These are phyloP conservation scores for Sebastes oblongus DNA, from an alignment of 2,797 vertebrate species.

Conservation along the genomic window DNA sequence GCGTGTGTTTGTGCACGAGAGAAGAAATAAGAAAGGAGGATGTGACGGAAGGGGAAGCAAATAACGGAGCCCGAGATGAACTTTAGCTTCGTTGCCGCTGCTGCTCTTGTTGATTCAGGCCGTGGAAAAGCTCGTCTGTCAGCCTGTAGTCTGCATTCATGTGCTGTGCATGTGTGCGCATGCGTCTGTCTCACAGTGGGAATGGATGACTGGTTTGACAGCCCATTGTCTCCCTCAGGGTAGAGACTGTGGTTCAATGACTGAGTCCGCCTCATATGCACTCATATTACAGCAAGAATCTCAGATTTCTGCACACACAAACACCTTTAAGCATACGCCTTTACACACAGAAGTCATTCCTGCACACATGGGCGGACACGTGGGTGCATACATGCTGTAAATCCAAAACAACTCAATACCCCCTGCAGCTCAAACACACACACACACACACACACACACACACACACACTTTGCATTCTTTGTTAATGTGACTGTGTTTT, in stretches of 20 bases:
- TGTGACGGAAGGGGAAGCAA: neutral
- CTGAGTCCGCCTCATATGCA: conserved; percentile 28
- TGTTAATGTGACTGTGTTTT: conserved; percentile 43
- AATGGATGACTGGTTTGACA: conserved; percentile 58
- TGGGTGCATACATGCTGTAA: conserved; percentile 12
- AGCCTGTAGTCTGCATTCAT: conserved; percentile 2
- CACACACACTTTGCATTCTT: neutral
- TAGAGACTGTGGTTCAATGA: conserved; percentile 45
- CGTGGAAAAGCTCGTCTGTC: conserved; percentile 4
- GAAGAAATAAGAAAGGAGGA: neutral
- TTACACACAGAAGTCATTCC: neutral
- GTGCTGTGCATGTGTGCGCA: conserved; percentile 4
- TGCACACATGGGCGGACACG: conserved; percentile 5
- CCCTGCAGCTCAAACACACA: conserved; percentile 4
- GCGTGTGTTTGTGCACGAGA: conserved; percentile 1
- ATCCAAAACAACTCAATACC: conserved; percentile 19
- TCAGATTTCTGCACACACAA: conserved; percentile 24
- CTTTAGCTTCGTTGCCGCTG: neutral
- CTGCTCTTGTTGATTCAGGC: conserved; percentile 2
- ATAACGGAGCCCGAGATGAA: neutral
- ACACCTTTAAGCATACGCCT: neutral
- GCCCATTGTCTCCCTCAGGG: conserved; percentile 62
- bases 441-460: too few relatives aligned
- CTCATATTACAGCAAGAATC: conserved; percentile 9
- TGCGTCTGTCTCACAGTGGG: conserved; percentile 5